A percentile compares a stretch with the other conserved stretches of the same genome.
phyloP scores from a whole-genome alignment of 2,113 vertebrate species.

The Candoia aspera region DNA sequence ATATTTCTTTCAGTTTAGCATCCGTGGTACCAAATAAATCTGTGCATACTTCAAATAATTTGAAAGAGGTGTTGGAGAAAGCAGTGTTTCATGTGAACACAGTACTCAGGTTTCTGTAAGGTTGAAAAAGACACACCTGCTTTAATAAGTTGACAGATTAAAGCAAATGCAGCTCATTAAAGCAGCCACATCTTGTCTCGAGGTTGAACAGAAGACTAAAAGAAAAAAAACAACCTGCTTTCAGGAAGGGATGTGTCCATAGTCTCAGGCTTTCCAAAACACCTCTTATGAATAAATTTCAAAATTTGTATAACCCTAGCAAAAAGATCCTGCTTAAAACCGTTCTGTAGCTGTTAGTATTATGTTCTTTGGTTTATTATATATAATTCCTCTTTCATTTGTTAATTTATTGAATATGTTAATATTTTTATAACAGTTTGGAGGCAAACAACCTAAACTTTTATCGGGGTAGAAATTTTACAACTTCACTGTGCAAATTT shows the following conservation, averaged over 20 bases:
- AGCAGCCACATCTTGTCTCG: background rate
- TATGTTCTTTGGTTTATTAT: background rate
- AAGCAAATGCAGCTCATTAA: background rate
- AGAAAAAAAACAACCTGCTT: background rate
- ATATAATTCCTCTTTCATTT: background rate
- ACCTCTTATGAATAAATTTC: background rate
- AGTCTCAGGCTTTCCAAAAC: background rate
- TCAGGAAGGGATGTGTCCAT: background rate
- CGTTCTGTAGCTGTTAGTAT: background rate
- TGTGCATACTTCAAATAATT: background rate
- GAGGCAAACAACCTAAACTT: background rate
- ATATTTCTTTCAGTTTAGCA: background rate
- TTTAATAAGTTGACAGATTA: background rate
- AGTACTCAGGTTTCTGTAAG: background rate
- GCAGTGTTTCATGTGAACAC: background rate
- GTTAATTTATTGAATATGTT: background rate
- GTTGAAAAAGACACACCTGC: background rate
- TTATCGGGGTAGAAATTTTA: background rate
- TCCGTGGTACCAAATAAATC: background rate
- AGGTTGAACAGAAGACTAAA: background rate
- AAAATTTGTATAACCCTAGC: background rate
- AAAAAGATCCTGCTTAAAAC: background rate
- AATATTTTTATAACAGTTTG: background rate
- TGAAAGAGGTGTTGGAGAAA: background rate
- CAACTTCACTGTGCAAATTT: background rate